Conservation (phyloP, 1,140 invertebrate species). For the Pseudomyrmex concolor region DNA sequence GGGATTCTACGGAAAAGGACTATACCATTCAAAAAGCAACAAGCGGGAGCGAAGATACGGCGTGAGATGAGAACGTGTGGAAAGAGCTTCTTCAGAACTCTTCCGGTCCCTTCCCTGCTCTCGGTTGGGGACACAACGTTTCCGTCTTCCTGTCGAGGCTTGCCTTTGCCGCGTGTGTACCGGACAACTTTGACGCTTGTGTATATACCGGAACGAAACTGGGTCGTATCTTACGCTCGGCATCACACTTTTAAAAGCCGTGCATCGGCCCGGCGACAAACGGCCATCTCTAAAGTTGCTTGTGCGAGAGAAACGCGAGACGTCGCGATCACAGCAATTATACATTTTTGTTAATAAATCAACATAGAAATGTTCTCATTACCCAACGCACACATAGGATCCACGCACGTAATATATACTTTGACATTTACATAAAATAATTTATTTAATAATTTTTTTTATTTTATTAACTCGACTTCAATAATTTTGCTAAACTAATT, state of each 20-base stretch:
- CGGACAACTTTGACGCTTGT: constrained; percentile 24
- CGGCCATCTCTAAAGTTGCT: no score
- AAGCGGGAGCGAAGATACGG: neutral
- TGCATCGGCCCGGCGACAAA: neutral
- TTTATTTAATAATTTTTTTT: no score
- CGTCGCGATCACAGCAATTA: no score
- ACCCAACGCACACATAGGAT: no score
- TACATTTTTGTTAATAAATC: no score
- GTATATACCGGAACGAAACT: constrained; percentile 44
- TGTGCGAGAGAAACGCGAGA: no score
- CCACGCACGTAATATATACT: no score
- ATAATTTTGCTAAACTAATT: no score
- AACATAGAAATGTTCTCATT: no score
- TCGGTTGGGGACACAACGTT: constrained; percentile 17
- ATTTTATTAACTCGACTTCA: no score
- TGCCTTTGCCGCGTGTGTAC: neutral
- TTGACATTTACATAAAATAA: no score
- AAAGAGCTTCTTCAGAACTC: constrained; percentile 18
- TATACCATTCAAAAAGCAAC: neutral
- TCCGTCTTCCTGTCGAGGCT: constrained; percentile 30
- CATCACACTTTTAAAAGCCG: constrained; percentile 37
- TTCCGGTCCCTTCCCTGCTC: neutral
- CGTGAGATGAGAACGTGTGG: neutral
- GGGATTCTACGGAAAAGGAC: neutral
- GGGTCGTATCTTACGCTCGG: constrained; percentile 36